Conservation (phyloP, 1,140 invertebrate species). For the Lepeophtheirus salmonis region DNA sequence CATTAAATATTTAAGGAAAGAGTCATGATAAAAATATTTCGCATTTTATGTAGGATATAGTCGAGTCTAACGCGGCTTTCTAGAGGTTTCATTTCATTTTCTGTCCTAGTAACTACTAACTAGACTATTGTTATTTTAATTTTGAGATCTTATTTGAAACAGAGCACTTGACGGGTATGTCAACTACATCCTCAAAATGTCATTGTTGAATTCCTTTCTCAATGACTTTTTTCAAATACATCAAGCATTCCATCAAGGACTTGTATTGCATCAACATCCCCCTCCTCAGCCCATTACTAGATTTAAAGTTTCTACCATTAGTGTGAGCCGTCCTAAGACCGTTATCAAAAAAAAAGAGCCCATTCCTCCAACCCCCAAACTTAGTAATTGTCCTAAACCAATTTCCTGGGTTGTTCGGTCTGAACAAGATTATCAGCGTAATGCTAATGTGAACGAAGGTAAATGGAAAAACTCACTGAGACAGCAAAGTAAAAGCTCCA, state of each 20-base stretch:
- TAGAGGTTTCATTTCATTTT: too few species aligned
- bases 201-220: constrained; percentile 1
- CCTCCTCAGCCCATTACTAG: background rate
- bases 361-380: background rate
- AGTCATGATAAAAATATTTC: too few species aligned
- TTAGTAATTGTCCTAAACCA: background rate
- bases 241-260: constrained; percentile 20
- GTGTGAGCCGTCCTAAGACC: background rate
- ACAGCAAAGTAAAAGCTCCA: background rate
- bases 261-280: constrained; percentile 16
- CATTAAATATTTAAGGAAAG: too few species aligned
- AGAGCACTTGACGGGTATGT: too few species aligned
- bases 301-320: background rate
- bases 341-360: background rate
- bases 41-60: too few species aligned
- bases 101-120: too few species aligned
- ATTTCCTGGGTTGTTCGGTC: background rate
- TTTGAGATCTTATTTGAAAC: too few species aligned
- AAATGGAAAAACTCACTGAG: constrained; percentile 16
- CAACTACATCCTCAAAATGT: background rate
- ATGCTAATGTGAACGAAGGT: constrained; percentile 6
- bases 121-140: too few species aligned
- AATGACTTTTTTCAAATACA: constrained; percentile 8
- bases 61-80: too few species aligned
- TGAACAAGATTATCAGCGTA: background rate